phyloP scores from a whole-genome alignment of 2,888 invertebrate species.

The Onchidella celtica region DNA sequence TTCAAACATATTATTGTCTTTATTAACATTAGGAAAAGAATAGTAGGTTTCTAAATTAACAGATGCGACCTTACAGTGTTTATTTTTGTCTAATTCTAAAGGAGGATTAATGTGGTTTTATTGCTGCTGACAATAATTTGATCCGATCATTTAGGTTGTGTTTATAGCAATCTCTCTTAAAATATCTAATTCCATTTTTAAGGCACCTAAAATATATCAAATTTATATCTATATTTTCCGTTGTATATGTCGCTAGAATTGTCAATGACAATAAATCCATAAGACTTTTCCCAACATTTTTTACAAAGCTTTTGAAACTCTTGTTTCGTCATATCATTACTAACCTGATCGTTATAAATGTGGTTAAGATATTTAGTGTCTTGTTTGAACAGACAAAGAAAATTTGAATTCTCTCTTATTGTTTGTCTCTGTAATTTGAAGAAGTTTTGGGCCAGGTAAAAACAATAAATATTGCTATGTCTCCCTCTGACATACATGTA shows the following conservation, averaged over 20 bases:
- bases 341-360: conserved; percentile 5
- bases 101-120: conserved; percentile 14
- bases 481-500: background rate
- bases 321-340: background rate
- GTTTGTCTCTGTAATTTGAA: conserved; percentile 31
- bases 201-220: background rate
- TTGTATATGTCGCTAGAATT: conserved; percentile 21
- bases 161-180: conserved; percentile 10
- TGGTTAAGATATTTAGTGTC: conserved; percentile 4
- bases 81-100: background rate
- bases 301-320: conserved; percentile 23
- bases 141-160: background rate
- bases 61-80: conserved; percentile 17
- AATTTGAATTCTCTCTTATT: conserved; percentile 18
- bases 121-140: background rate
- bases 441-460: background rate
- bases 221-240: conserved; percentile 19
- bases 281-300: conserved; percentile 5
- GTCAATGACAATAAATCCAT: conserved; percentile 22
- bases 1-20: conserved; percentile 7
- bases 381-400: conserved; percentile 19
- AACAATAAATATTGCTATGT: conserved; percentile 12
- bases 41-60: conserved; percentile 30
- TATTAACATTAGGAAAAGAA: conserved; percentile 6
- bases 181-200: background rate